Conservation (phyloP, 2,113 vertebrate species). For the Rhinoptilus africanus region DNA sequence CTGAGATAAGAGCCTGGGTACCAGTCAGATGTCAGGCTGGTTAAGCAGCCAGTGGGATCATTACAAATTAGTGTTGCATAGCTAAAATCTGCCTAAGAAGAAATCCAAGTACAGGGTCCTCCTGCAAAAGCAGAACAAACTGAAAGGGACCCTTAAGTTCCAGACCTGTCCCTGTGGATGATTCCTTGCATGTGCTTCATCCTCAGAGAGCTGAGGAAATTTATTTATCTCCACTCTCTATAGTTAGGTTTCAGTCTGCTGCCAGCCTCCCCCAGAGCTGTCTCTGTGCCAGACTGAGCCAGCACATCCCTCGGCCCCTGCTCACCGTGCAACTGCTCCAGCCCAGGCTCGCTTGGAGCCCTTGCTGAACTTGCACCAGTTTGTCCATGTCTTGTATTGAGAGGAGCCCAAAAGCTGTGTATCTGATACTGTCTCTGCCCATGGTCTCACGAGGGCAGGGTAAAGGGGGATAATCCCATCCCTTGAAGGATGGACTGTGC, state of each 20-base stretch:
- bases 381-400: rapidly evolving
- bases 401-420: neutral
- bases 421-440: rapidly evolving
- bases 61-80: neutral
- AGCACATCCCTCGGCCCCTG: neutral
- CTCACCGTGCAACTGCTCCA: neutral
- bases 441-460: rapidly evolving
- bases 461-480: neutral
- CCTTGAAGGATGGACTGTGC: rapidly evolving
- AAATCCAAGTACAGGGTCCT: neutral
- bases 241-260: neutral
- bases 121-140: neutral
- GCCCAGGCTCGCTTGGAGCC: neutral
- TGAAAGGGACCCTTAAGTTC: neutral
- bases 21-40: neutral
- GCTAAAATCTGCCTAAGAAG: neutral
- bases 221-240: neutral
- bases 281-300: neutral
- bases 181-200: neutral
- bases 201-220: neutral
- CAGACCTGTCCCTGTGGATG: neutral
- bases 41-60: neutral
- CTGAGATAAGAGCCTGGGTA: neutral
- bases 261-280: neutral
- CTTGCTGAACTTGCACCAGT: neutral